Evolutionary conservation across 2,888 invertebrate species (phyloP), one percentile per base, ranked within the genome.

Genomic region (Platynereis dumerilii): DNA sequence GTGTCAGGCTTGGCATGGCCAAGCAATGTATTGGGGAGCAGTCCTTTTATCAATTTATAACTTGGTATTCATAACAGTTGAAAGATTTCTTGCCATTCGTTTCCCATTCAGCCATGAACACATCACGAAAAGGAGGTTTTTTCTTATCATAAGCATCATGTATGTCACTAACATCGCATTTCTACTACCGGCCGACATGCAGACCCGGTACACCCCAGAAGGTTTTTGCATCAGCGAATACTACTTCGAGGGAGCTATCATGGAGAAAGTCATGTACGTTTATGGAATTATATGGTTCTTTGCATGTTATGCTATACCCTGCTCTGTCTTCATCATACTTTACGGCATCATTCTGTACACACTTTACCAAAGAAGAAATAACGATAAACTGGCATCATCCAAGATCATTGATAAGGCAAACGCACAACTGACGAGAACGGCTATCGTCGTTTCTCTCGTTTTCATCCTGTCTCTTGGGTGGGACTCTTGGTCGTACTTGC

Each of bases 1-100:
- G 17, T 48, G 48, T 22, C 48, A 20, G n/a, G 48, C 48, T n/a
- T 48, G 48, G 48, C 48, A 48, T 48, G 48, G 48, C 17, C 48
- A 48, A 22, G 48, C 20, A 5, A 48, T 48, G 48, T 48, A 48
- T n/a, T 48, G 48, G 48, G 48, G 48, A 12, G 48, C 20, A 5
- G 48, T 48, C 7, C n/a, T 48, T 3, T 20, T 48, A n/a, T 48
- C 48, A 48, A 22, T 48, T 5, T 48, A 22, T n/a, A 48, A 48
- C 48, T n/a, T 48, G 10, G 48, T 48, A n/a, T n/a, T 22, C 17
- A 48, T 48, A 10, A 20, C 48, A 12, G 48, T 48, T 48, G 48
- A 48, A 22, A 5, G 48, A n/a, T 48, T 48, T 48, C 48, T 48
- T 7, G 48, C 48, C 7, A 48, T 48, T 20, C 48, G 22, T 5